Evolutionary conservation across 2,888 invertebrate genomes (phyloP).

Genomic region (Tetanocera ferruginea): DNA sequence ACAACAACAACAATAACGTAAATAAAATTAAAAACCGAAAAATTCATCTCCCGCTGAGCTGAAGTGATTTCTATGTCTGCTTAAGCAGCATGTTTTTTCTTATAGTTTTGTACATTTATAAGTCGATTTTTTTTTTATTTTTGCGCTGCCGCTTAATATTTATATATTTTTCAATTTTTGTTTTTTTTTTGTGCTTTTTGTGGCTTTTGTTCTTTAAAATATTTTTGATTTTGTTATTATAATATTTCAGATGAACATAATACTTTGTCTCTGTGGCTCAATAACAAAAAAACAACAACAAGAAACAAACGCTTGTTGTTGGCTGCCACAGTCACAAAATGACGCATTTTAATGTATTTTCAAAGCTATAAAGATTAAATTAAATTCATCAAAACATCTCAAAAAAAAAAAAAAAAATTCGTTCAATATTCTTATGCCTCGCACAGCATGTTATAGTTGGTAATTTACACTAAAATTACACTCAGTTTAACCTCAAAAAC

Average conservation of each 20-base stretch:
- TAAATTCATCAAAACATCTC: neutral
- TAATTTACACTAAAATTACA: slow-evolving; percentile 40
- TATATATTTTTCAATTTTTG: neutral
- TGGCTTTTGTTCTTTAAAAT: neutral
- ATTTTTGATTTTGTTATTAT: slow-evolving; percentile 31
- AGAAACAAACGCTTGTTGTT: too few species aligned
- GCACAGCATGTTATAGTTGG: too few species aligned
- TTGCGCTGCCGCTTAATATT: neutral
- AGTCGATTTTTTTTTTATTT: neutral
- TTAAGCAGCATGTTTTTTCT: slow-evolving; percentile 35
- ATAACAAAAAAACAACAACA: neutral
- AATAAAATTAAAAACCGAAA: slow-evolving; percentile 49
- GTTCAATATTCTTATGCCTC: neutral
- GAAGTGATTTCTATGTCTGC: slow-evolving; percentile 56
- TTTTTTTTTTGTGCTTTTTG: neutral
- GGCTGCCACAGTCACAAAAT: neutral
- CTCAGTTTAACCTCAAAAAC: slow-evolving; percentile 44
- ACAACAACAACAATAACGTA: slow-evolving; percentile 19
- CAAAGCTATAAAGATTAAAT: neutral
- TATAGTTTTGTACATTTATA: slow-evolving; percentile 1
- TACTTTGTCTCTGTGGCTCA: slow-evolving; percentile 7
- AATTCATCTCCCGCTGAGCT: slow-evolving; percentile 63
- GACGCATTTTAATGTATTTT: slow-evolving; percentile 4
- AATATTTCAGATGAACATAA: slow-evolving; percentile 24
- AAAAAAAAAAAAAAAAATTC: neutral